A percentile compares a stretch with the other conserved stretches of the same genome.
Conservation (phyloP, 2,888 invertebrate genomes). For the Steinernema hermaphroditum region DNA sequence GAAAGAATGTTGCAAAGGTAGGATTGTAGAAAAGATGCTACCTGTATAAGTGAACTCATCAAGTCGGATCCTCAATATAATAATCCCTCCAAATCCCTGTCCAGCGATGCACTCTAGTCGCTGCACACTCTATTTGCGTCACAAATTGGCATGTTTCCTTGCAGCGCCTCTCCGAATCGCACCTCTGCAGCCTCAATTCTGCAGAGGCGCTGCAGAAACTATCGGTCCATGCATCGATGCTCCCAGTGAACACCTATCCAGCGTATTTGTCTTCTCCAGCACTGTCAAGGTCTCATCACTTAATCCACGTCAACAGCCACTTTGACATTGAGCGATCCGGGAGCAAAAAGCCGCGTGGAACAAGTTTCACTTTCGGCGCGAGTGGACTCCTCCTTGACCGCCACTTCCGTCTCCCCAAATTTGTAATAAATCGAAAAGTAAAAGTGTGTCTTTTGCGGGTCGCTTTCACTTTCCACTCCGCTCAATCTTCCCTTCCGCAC, state of each 20-base stretch:
- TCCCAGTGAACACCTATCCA: not conserved
- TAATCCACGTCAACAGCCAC: not conserved
- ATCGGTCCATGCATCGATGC: not conserved
- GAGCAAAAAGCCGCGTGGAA: slow-evolving; percentile 6
- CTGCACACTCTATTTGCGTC: no score
- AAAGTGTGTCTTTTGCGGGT: slow-evolving; percentile 2
- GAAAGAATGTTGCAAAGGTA: no score
- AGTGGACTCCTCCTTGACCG: not conserved
- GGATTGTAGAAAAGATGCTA: no score
- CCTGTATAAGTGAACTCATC: no score
- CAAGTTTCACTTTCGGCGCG: slow-evolving; percentile 21
- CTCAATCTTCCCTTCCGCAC: not conserved
- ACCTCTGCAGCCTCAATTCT: no score
- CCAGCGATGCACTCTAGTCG: no score
- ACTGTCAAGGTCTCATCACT: not conserved
- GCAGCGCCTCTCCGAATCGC: no score
- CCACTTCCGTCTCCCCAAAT: slow-evolving; percentile 7
- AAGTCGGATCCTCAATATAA: no score
- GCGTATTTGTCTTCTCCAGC: not conserved
- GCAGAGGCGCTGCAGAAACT: no score
- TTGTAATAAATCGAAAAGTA: not conserved
- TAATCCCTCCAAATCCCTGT: no score
- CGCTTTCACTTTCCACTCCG: slow-evolving; percentile 12
- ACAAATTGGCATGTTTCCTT: no score
- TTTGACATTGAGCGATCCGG: not conserved